Conservation (phyloP, 2,888 invertebrate genomes). For the Myopa tessellatipennis region DNA sequence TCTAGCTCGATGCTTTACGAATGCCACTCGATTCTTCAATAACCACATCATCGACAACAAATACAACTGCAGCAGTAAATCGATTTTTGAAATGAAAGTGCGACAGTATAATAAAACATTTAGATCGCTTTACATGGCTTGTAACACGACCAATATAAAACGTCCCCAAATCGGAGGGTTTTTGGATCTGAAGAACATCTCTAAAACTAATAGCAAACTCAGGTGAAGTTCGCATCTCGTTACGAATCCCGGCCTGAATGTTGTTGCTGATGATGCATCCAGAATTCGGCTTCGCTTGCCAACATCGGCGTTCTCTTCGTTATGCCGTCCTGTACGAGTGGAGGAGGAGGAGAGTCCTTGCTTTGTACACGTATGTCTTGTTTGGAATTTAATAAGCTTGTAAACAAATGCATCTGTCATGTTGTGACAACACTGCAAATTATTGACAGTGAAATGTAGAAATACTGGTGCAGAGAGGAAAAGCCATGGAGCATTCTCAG, state of each 20-base stretch:
- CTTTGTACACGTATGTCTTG: slow-evolving; percentile 10
- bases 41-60: slow-evolving; percentile 25
- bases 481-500: neutral
- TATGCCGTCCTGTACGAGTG: neutral
- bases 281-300: too few species aligned
- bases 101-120: slow-evolving; percentile 60
- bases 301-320: neutral
- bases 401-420: slow-evolving; percentile 56
- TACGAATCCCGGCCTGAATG: too few species aligned
- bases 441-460: slow-evolving; percentile 31
- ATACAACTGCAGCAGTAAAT: slow-evolving; percentile 36
- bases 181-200: too few species aligned
- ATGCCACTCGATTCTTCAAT: slow-evolving; percentile 15
- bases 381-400: slow-evolving; percentile 59
- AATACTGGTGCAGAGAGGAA: neutral
- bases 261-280: too few species aligned
- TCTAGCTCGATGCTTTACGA: neutral
- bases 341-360: neutral
- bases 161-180: too few species aligned
- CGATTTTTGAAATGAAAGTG: slow-evolving; percentile 31
- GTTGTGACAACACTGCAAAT: slow-evolving; percentile 47
- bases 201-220: too few species aligned
- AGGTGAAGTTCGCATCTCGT: too few species aligned
- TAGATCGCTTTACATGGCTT: slow-evolving; percentile 64
- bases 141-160: slow-evolving; percentile 51